Percentiles rank a stretch among this genome's conserved stretches.
Evolutionary conservation across 2,888 invertebrate species (phyloP).

Genomic region (Corbicula japonica): DNA sequence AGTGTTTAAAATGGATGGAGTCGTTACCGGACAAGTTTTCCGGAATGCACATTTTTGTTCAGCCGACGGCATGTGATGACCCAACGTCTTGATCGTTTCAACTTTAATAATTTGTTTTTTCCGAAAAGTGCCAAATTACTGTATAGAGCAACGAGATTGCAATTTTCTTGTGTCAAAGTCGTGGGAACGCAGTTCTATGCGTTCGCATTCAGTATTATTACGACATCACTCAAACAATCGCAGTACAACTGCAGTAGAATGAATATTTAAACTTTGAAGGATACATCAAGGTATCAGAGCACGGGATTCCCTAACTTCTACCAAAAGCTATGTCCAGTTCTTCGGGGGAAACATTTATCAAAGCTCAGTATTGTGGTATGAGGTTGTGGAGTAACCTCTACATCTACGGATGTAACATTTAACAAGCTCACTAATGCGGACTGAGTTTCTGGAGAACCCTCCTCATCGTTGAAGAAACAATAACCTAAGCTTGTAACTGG

Average conservation of each 20-base stretch:
- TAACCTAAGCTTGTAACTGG: too few relatives aligned
- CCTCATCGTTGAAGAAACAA: too few relatives aligned
- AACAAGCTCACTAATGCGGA: too few relatives aligned
- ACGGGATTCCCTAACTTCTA: neutral
- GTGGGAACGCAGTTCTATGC: too few relatives aligned
- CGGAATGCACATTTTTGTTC: slow-evolving; percentile 73
- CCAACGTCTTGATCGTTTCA: slow-evolving; percentile 12
- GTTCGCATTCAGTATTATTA: too few relatives aligned
- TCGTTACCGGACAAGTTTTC: slow-evolving; percentile 77
- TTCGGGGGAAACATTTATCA: too few relatives aligned
- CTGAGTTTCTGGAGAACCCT: too few relatives aligned
- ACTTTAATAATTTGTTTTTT: neutral
- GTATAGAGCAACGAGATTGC: slow-evolving; percentile 21
- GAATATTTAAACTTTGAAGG: neutral
- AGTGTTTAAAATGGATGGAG: slow-evolving; percentile 78
- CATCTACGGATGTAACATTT: too few relatives aligned
- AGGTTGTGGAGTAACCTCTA: too few relatives aligned
- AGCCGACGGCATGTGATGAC: slow-evolving; percentile 49
- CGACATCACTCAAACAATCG: neutral
- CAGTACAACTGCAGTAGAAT: neutral
- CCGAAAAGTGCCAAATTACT: slow-evolving; percentile 20
- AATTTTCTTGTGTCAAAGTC: too few relatives aligned
- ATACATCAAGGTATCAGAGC: neutral
- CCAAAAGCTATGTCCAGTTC: too few relatives aligned
- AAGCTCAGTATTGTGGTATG: too few relatives aligned